Evolutionary conservation across 2,888 invertebrate genomes (phyloP).

Genomic region (Drosophila mimetica): DNA sequence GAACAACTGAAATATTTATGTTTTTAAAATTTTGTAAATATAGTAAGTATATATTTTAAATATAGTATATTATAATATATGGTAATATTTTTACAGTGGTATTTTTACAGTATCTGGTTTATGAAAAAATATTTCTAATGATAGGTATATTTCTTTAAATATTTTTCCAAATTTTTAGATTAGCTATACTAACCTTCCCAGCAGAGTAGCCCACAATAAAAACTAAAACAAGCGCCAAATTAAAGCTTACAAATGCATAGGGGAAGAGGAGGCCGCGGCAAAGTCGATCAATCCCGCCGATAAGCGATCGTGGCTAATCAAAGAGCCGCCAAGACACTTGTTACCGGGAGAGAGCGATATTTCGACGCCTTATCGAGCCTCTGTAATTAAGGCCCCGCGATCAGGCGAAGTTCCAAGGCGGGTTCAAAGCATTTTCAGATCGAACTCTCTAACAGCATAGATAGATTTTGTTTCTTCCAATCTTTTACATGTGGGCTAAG

Average conservation of each 20-base stretch:
- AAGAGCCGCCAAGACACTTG: conserved; percentile 58
- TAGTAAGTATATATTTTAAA: too few relatives aligned
- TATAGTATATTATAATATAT: too few relatives aligned
- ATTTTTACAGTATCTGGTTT: too few relatives aligned
- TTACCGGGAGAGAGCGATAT: conserved; percentile 46
- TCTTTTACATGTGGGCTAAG: conserved; percentile 69
- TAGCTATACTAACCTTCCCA: neutral
- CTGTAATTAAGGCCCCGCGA: conserved; percentile 65
- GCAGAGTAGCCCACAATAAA: neutral
- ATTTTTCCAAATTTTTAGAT: neutral
- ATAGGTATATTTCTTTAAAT: too few relatives aligned
- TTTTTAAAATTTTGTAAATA: too few relatives aligned
- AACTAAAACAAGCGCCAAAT: conserved; percentile 61
- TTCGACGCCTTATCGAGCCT: conserved; percentile 63
- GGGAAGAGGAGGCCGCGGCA: conserved; percentile 1
- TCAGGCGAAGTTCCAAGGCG: conserved; percentile 14
- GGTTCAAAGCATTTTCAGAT: conserved; percentile 23
- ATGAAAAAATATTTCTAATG: too few relatives aligned
- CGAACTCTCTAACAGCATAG: conserved; percentile 29
- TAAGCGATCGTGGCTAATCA: conserved; percentile 51
- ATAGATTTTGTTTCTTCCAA: conserved; percentile 11
- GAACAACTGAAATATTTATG: too few relatives aligned
- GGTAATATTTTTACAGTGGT: too few relatives aligned
- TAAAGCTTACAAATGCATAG: conserved; percentile 35
- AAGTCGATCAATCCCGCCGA: conserved; percentile 41